A percentile compares a stretch with the other conserved stretches of the same genome.
Evolutionary conservation across 2,888 invertebrate species (phyloP).

Genomic region (Napeogenes sylphis): DNA sequence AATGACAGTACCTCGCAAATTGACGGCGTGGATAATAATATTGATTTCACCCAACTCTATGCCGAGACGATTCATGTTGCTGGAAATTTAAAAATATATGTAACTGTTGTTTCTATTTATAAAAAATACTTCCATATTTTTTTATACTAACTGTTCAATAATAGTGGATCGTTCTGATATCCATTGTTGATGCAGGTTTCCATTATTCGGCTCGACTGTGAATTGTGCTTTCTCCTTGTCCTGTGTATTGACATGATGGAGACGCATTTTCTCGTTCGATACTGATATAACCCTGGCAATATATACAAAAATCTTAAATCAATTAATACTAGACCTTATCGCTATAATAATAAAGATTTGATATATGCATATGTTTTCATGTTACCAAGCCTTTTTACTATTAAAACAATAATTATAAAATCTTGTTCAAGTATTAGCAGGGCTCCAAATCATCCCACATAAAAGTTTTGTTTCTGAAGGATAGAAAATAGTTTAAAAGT

Average conservation of each 20-base stretch:
- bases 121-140: neutral
- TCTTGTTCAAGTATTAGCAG: too few relatives aligned
- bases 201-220: constrained; percentile 63
- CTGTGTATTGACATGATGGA: constrained; percentile 60
- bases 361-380: too few relatives aligned
- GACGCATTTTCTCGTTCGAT: constrained; percentile 73
- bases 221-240: constrained; percentile 54
- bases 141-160: constrained; percentile 74
- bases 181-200: constrained; percentile 69
- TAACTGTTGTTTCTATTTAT: neutral
- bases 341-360: too few relatives aligned
- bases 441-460: too few relatives aligned
- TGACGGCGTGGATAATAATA: constrained; percentile 83
- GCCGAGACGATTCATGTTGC: constrained; percentile 85
- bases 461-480: too few relatives aligned
- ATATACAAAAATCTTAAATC: neutral
- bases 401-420: too few relatives aligned
- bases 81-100: constrained; percentile 46
- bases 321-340: neutral
- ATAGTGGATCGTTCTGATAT: constrained; percentile 72
- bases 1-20: constrained; percentile 79
- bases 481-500: too few relatives aligned
- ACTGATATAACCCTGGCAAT: constrained; percentile 79
- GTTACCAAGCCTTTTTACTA: too few relatives aligned
- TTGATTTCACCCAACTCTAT: constrained; percentile 84